Conservation (phyloP, 2,113 vertebrate genomes). For the Pangasianodon hypophthalmus region DNA sequence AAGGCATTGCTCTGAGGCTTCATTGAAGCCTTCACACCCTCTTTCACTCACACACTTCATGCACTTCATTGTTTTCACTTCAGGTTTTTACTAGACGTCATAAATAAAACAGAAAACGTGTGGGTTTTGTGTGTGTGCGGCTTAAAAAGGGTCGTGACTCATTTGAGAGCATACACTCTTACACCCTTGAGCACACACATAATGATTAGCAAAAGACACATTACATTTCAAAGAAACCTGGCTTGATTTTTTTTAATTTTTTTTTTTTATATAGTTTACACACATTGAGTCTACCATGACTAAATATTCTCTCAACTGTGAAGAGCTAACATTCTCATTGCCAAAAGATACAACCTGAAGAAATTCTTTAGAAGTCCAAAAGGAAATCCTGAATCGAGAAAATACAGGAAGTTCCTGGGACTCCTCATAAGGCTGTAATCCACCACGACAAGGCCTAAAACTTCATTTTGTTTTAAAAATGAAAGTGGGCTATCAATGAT, state of each 20-base stretch:
- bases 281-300: neutral
- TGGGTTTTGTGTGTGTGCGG: neutral
- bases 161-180: neutral
- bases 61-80: neutral
- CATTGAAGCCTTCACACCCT: neutral
- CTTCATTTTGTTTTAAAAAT: neutral
- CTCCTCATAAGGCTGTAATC: neutral
- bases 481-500: neutral
- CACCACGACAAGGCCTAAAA: neutral
- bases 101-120: slow-evolving; percentile 37
- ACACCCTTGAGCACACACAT: neutral
- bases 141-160: neutral
- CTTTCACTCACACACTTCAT: slow-evolving; percentile 2
- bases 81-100: slow-evolving; percentile 1
- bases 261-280: neutral
- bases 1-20: slow-evolving; percentile 47
- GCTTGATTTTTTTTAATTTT: neutral
- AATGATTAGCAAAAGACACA: neutral
- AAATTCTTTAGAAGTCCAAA: neutral
- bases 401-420: neutral
- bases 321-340: neutral
- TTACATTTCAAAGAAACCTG: neutral
- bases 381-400: neutral
- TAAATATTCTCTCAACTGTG: neutral
- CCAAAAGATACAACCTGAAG: neutral